Conservation (phyloP, 2,113 vertebrate species). For the Calyptommatus sinebrachiatus region DNA sequence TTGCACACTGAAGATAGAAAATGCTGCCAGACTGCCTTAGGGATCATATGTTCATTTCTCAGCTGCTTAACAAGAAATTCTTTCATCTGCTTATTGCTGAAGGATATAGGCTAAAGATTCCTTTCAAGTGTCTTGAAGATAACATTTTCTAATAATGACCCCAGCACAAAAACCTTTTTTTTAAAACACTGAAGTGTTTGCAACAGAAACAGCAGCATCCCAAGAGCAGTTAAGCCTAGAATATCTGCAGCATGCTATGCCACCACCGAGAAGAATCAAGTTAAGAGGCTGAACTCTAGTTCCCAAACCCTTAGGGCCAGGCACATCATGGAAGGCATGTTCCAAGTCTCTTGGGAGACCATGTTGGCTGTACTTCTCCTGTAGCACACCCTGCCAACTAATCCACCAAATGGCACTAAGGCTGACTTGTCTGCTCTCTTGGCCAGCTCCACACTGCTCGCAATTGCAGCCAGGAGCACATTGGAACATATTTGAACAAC, state of each 20-base stretch:
- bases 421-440: not conserved
- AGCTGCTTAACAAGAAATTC: not conserved
- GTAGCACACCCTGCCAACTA: constrained; percentile 2
- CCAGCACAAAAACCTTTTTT: not conserved
- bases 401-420: not conserved
- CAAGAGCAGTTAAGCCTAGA: not conserved
- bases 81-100: not conserved
- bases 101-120: not conserved
- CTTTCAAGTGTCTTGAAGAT: not conserved
- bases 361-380: constrained; percentile 9
- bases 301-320: not conserved
- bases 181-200: not conserved
- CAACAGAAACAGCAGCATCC: not conserved
- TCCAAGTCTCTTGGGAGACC: not conserved
- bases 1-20: not conserved
- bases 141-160: not conserved
- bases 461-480: constrained; percentile 18
- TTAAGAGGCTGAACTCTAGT: not conserved
- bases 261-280: constrained; percentile 6
- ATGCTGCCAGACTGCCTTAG: not conserved
- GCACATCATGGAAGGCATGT: not conserved
- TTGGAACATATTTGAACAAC: not conserved
- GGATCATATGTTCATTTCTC: not conserved
- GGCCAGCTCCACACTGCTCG: not conserved
- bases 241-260: not conserved